phyloP scores from a whole-genome alignment of 2,888 invertebrate genomes.

The Cheilosia urbana region DNA sequence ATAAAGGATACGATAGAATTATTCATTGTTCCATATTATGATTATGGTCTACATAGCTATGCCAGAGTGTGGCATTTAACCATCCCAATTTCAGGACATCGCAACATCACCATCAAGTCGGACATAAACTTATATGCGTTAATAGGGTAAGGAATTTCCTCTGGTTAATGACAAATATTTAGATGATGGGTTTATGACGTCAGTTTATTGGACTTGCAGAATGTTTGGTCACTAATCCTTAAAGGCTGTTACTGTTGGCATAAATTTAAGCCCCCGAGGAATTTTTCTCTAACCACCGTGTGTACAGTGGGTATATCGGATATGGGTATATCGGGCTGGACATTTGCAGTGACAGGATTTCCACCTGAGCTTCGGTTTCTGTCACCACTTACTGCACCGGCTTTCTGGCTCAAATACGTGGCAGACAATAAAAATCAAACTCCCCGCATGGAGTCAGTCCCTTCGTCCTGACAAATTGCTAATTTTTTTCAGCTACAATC shows the following conservation, averaged over 20 bases:
- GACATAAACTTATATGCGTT: conserved; percentile 39
- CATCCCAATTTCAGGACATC: background rate
- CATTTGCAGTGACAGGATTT: background rate
- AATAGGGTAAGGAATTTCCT: conserved; percentile 47
- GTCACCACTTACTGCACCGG: background rate
- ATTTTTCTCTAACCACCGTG: background rate
- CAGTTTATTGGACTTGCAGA: conserved; percentile 28
- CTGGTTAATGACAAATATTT: conserved; percentile 57
- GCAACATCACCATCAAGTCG: background rate
- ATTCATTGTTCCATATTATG: conserved; percentile 51
- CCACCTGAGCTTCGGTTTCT: background rate
- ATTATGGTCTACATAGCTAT: conserved; percentile 40
- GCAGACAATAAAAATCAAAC: background rate
- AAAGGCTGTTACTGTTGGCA: background rate
- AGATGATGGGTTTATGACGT: conserved; percentile 15
- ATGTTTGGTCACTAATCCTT: conserved; percentile 25
- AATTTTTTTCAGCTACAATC: background rate
- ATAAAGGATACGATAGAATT: conserved; percentile 42
- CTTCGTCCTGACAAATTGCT: background rate
- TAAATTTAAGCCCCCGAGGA: background rate
- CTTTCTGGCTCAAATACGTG: background rate
- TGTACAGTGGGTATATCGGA: background rate
- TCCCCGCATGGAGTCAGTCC: background rate
- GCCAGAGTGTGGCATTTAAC: background rate
- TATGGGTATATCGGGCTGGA: too few species aligned